Conservation (phyloP, 2,797 vertebrate species). For the Luscinia megarhynchos region DNA sequence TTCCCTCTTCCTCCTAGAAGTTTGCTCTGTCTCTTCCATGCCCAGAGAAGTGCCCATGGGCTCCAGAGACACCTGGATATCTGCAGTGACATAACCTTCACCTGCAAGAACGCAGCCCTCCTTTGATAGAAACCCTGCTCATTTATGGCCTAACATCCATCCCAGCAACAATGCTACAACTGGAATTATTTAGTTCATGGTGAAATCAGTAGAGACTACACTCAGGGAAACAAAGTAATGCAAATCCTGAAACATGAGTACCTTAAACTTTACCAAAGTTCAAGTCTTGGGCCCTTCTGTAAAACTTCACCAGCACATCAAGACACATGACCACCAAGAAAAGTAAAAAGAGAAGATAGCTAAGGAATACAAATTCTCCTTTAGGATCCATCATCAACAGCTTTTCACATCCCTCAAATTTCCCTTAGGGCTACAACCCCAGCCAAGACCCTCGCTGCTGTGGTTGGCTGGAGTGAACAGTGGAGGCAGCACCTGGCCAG, state of each 20-base stretch:
- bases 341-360: background rate
- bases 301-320: background rate
- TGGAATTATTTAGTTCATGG: background rate
- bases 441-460: background rate
- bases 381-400: background rate
- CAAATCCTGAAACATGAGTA: background rate
- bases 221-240: background rate
- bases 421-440: background rate
- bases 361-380: background rate
- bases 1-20: background rate
- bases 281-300: background rate
- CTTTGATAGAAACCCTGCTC: background rate
- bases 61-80: rapidly evolving
- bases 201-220: background rate
- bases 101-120: background rate
- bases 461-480: rapidly evolving
- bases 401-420: background rate
- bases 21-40: background rate
- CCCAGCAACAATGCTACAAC: background rate
- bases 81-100: background rate
- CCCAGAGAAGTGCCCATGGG: background rate
- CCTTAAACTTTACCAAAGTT: background rate
- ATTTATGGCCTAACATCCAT: background rate
- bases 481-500: rapidly evolving
- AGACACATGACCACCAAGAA: background rate